phyloP scores from a whole-genome alignment of 2,888 invertebrate genomes.

The Nezara viridula region DNA sequence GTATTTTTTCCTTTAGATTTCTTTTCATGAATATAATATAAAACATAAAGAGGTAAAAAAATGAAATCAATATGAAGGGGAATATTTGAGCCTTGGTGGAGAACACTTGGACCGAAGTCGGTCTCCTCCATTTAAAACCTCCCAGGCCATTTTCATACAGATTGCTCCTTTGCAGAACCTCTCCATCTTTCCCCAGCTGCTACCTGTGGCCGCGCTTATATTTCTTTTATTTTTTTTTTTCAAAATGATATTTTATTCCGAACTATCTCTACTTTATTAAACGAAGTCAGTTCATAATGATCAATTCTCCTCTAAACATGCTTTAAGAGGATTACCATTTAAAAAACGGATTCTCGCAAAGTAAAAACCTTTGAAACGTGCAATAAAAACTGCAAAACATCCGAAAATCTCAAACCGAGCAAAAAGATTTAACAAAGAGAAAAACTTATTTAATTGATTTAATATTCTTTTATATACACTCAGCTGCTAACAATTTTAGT shows the following conservation, averaged over 20 bases:
- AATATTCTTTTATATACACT: too few species aligned
- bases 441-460: too few species aligned
- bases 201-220: neutral
- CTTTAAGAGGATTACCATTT: too few species aligned
- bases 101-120: constrained; percentile 28
- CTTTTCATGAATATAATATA: neutral
- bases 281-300: neutral
- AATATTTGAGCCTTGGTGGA: neutral
- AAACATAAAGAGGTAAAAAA: neutral
- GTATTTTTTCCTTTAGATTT: neutral
- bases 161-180: neutral
- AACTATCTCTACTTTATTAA: neutral
- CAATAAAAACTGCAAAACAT: too few species aligned
- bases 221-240: neutral
- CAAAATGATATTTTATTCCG: neutral
- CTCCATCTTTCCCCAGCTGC: neutral
- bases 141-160: neutral
- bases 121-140: neutral
- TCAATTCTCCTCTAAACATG: neutral
- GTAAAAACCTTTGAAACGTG: too few species aligned
- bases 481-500: too few species aligned
- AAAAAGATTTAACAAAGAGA: too few species aligned
- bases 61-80: neutral
- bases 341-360: too few species aligned
- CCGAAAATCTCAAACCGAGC: too few species aligned